Conservation (phyloP, 2,797 vertebrate genomes). For the Taeniopygia guttata region DNA sequence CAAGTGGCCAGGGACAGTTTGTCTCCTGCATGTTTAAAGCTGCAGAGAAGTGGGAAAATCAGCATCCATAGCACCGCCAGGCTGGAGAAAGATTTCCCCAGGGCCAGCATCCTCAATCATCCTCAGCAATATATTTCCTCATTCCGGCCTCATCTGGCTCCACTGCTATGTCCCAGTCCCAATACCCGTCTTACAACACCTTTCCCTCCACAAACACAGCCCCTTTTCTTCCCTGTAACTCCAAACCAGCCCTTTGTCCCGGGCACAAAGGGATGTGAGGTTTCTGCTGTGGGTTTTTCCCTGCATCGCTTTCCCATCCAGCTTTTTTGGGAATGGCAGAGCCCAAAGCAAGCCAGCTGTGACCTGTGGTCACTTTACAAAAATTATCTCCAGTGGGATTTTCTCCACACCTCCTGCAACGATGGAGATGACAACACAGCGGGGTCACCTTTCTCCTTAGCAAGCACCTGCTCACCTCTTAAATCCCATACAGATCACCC, state of each 20-base stretch:
- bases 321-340: neutral
- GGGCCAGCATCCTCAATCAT: neutral
- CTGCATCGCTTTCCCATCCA: fast-evolving
- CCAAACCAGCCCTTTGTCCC: constrained; percentile 1
- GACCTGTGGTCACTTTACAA: neutral
- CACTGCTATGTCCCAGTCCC: neutral
- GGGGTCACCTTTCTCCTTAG: neutral
- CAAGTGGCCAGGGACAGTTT: neutral
- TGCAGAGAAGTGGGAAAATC: neutral
- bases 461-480: neutral
- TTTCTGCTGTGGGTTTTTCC: neutral
- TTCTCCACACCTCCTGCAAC: neutral
- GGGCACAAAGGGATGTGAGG: neutral
- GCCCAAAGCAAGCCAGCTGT: neutral
- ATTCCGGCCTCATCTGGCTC: neutral
- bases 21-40: neutral
- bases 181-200: neutral
- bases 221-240: neutral
- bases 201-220: neutral
- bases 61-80: neutral
- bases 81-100: neutral
- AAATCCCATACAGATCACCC: neutral
- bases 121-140: neutral
- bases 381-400: neutral
- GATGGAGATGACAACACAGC: neutral